Evolutionary conservation across 2,888 invertebrate genomes (phyloP).

Genomic region (Tryphoninae sp.): DNA sequence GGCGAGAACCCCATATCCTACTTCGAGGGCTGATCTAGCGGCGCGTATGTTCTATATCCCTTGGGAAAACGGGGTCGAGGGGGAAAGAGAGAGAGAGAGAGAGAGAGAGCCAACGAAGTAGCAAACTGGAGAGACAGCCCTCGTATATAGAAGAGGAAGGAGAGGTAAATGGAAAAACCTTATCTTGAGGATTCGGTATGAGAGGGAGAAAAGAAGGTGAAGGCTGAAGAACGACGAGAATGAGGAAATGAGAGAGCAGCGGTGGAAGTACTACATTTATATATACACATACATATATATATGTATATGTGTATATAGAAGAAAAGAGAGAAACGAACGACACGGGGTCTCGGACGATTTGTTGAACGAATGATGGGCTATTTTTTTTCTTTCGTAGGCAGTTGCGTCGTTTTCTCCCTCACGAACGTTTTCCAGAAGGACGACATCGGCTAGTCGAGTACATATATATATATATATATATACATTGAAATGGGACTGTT

Average conservation of each 20-base stretch:
- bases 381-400: slow-evolving; percentile 64
- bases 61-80: slow-evolving; percentile 28
- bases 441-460: not conserved
- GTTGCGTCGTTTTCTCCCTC: slow-evolving; percentile 33
- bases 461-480: not conserved
- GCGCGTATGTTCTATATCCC: slow-evolving; percentile 56
- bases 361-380: slow-evolving; percentile 70
- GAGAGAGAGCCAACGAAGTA: slow-evolving; percentile 46
- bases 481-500: not conserved
- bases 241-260: slow-evolving; percentile 56
- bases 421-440: slow-evolving; percentile 13
- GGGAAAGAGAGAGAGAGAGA: slow-evolving; percentile 34
- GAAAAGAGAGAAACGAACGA: slow-evolving; percentile 32
- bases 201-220: slow-evolving; percentile 53
- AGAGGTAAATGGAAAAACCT: slow-evolving; percentile 74
- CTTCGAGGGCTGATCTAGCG: slow-evolving; percentile 57
- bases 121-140: slow-evolving; percentile 46
- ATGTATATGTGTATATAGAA: not conserved
- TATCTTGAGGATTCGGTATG: slow-evolving; percentile 68
- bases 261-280: slow-evolving; percentile 7
- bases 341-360: slow-evolving; percentile 68
- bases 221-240: slow-evolving; percentile 47
- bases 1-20: slow-evolving; percentile 46
- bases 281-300: not conserved
- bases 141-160: slow-evolving; percentile 48